A percentile compares a stretch with the other conserved stretches of the same genome.
These are phyloP conservation scores for Phymastichus coffea DNA, from an alignment of 1,140 invertebrate species.

Conservation along the genomic window DNA sequence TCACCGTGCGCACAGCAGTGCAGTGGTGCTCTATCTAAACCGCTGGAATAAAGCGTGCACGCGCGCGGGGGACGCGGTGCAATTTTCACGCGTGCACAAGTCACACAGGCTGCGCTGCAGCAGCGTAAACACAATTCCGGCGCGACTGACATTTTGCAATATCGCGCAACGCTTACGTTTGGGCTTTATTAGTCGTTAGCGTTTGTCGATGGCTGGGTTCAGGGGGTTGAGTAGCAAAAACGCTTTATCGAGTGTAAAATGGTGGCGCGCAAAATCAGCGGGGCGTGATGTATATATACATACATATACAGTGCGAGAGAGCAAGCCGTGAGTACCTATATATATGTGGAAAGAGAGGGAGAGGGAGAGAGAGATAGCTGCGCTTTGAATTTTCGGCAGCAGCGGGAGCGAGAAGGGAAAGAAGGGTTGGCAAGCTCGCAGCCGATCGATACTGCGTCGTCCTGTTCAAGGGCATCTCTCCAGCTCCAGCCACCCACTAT, in stretches of 20 bases:
- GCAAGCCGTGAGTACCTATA: too few species aligned
- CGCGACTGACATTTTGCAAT: constrained; percentile 25
- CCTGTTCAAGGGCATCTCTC: constrained; percentile 31
- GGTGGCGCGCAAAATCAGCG: constrained; percentile 12
- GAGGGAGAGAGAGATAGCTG: too few species aligned
- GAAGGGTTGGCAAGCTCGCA: constrained; percentile 22
- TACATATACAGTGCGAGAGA: too few species aligned
- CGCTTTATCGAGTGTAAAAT: constrained; percentile 40
- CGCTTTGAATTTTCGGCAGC: constrained; percentile 27
- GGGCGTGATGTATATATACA: constrained; percentile 7
- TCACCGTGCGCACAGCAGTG: too few species aligned
- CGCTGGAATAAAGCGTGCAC: neutral
- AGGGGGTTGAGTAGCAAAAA: constrained; percentile 33
- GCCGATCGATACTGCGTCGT: constrained; percentile 31
- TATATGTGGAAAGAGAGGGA: too few species aligned
- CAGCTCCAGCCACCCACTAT: neutral
- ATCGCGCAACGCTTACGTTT: neutral
- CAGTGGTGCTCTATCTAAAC: too few species aligned
- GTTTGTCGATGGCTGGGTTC: neutral
- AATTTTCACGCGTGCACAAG: neutral
- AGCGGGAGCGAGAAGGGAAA: too few species aligned
- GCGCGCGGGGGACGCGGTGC: too few species aligned
- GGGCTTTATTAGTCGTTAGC: neutral
- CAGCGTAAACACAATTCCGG: constrained; percentile 25
- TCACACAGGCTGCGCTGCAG: constrained; percentile 21